A percentile compares a stretch with the other conserved stretches of the same genome.
phyloP scores from a whole-genome alignment of 2,888 invertebrate species.

The Eurytoma adleriae region DNA sequence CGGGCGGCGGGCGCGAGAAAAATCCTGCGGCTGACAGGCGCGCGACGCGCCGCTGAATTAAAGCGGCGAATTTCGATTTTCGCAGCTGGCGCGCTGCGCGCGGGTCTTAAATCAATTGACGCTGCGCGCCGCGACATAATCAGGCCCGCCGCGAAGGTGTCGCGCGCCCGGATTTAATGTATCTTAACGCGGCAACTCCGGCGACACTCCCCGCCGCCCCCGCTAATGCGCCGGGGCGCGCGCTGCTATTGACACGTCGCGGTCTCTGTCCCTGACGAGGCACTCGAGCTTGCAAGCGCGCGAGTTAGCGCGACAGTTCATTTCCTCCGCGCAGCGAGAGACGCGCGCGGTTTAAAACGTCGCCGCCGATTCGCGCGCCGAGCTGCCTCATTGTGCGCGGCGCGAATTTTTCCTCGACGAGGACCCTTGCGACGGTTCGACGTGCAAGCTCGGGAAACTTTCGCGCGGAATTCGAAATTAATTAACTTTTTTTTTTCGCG shows the following conservation, averaged over 20 bases:
- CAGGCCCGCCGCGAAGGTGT: slow-evolving; percentile 37
- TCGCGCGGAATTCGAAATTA: no score
- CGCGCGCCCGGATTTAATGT: slow-evolving; percentile 67
- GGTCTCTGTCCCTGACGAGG: slow-evolving; percentile 17
- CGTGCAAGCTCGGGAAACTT: no score
- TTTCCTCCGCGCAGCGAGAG: neutral
- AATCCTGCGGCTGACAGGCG: slow-evolving; percentile 50
- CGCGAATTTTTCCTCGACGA: no score
- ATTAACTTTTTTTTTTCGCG: no score
- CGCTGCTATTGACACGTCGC: slow-evolving; percentile 55
- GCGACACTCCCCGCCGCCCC: no score
- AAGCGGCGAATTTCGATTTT: slow-evolving; percentile 61
- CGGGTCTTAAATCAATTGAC: slow-evolving; percentile 71
- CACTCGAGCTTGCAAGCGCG: no score
- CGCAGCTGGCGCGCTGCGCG: slow-evolving; percentile 19
- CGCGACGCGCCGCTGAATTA: slow-evolving; percentile 51
- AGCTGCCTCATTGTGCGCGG: no score
- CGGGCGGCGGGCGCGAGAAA: slow-evolving; percentile 21
- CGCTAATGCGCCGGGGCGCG: slow-evolving; percentile 9
- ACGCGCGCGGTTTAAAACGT: neutral
- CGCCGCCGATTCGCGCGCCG: neutral
- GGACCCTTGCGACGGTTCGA: no score
- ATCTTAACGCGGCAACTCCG: slow-evolving; percentile 59
- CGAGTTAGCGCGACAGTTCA: slow-evolving; percentile 15
- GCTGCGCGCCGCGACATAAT: slow-evolving; percentile 40